Conservation (phyloP, 1,140 invertebrate genomes). For the Drosophila miranda region DNA sequence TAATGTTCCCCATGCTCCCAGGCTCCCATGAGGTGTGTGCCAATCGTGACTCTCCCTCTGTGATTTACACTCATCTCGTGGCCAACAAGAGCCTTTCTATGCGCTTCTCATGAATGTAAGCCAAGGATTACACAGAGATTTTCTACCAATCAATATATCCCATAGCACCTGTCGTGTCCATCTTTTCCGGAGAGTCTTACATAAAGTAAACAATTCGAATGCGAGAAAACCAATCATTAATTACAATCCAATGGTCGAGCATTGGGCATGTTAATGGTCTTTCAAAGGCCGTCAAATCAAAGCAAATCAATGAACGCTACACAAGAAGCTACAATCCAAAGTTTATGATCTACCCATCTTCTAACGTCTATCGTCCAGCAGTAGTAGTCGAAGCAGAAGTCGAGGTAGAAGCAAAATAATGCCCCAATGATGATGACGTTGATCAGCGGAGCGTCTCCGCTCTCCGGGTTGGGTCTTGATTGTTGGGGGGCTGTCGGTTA, state of each 20-base stretch:
- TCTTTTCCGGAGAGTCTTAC: constrained; percentile 7
- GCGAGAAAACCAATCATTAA: constrained; percentile 50
- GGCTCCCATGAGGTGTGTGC: constrained; percentile 17
- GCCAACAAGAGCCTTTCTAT: not conserved
- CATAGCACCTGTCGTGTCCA: constrained; percentile 29
- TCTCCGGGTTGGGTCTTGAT: constrained; percentile 42
- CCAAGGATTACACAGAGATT: constrained; percentile 8
- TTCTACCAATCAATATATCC: constrained; percentile 2
- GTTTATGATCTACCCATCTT: constrained; percentile 60
- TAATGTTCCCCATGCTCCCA: not conserved
- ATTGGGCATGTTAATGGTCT: constrained; percentile 42
- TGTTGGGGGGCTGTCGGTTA: constrained; percentile 61
- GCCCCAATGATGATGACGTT: constrained; percentile 34
- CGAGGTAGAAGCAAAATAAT: constrained; percentile 1
- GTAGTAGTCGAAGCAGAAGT: too few species aligned
- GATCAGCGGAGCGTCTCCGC: constrained; percentile 58
- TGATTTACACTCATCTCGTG: not conserved
- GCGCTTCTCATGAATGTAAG: constrained; percentile 10
- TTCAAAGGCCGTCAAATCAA: constrained; percentile 49
- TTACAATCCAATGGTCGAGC: constrained; percentile 35
- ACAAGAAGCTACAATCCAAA: constrained; percentile 15
- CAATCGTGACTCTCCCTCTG: constrained; percentile 22
- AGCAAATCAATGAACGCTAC: constrained; percentile 26
- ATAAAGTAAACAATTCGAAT: not conserved
- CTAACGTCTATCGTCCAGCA: constrained; percentile 8